Conservation (phyloP, 2,888 invertebrate genomes). For the Eupeodes latifasciatus region DNA sequence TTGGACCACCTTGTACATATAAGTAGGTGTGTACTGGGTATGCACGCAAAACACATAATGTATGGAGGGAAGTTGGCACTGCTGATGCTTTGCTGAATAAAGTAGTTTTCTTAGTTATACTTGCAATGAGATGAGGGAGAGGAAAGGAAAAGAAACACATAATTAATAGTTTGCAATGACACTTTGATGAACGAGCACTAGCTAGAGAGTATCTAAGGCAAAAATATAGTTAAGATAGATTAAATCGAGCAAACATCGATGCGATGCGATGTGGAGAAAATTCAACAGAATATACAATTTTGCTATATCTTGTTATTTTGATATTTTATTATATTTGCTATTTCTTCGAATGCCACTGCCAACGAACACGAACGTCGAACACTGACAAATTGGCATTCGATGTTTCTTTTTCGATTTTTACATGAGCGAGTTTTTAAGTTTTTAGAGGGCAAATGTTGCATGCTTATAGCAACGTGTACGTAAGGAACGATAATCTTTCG, state of each 20-base stretch:
- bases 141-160: conserved; percentile 22
- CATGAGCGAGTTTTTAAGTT: conserved; percentile 49
- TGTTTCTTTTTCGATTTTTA: conserved; percentile 29
- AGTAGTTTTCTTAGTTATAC: conserved; percentile 35
- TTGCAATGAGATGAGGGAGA: conserved; percentile 40
- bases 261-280: conserved; percentile 39
- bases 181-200: conserved; percentile 67
- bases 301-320: neutral
- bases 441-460: conserved; percentile 39
- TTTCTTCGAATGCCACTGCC: conserved; percentile 10
- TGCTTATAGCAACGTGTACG: neutral
- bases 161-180: conserved; percentile 73
- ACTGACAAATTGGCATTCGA: conserved; percentile 62
- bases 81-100: conserved; percentile 12
- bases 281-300: conserved; percentile 35
- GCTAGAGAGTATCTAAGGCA: neutral
- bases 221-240: conserved; percentile 42
- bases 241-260: conserved; percentile 68
- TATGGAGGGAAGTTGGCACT: conserved; percentile 6
- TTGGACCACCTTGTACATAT: neutral
- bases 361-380: neutral
- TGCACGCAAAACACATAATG: neutral
- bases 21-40: too few relatives aligned
- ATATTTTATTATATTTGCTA: conserved; percentile 1
- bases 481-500: neutral